phyloP scores from a whole-genome alignment of 2,888 invertebrate species.

The Drosophila putrida region DNA sequence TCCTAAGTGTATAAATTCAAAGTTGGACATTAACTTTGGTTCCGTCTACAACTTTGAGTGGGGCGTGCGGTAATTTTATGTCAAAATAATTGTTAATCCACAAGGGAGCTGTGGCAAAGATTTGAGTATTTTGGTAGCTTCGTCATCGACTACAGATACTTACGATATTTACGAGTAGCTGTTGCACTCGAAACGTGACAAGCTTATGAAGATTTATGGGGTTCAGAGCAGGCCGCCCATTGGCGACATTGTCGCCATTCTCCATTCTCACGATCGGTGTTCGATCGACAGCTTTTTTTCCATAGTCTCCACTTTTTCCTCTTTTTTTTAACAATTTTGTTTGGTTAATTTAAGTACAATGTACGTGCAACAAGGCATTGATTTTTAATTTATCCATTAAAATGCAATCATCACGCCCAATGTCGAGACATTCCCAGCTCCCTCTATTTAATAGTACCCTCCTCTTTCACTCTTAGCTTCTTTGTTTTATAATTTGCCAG shows the following conservation, averaged over 20 bases:
- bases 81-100: slow-evolving; percentile 79
- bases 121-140: slow-evolving; percentile 42
- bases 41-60: slow-evolving; percentile 5
- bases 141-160: slow-evolving; percentile 68
- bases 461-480: slow-evolving; percentile 1
- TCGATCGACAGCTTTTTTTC: slow-evolving; percentile 76
- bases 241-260: slow-evolving; percentile 78
- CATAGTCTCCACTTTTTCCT: slow-evolving; percentile 35
- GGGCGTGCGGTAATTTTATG: slow-evolving; percentile 72
- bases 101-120: slow-evolving; percentile 42
- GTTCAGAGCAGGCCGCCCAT: slow-evolving; percentile 65
- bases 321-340: slow-evolving; percentile 46
- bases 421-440: slow-evolving; percentile 29
- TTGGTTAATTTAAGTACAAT: slow-evolving; percentile 73
- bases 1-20: no score
- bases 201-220: slow-evolving; percentile 84
- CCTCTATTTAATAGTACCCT: slow-evolving; percentile 1
- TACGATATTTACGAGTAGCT: slow-evolving; percentile 83
- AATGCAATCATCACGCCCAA: slow-evolving; percentile 82
- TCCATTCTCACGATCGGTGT: slow-evolving; percentile 84
- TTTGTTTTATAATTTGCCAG: slow-evolving; percentile 50
- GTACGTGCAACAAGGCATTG: slow-evolving; percentile 79
- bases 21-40: slow-evolving; percentile 16
- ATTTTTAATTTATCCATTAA: slow-evolving; percentile 84
- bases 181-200: slow-evolving; percentile 84